Evolutionary conservation across 2,113 vertebrate species (phyloP).

Genomic region (Seriola dumerili): DNA sequence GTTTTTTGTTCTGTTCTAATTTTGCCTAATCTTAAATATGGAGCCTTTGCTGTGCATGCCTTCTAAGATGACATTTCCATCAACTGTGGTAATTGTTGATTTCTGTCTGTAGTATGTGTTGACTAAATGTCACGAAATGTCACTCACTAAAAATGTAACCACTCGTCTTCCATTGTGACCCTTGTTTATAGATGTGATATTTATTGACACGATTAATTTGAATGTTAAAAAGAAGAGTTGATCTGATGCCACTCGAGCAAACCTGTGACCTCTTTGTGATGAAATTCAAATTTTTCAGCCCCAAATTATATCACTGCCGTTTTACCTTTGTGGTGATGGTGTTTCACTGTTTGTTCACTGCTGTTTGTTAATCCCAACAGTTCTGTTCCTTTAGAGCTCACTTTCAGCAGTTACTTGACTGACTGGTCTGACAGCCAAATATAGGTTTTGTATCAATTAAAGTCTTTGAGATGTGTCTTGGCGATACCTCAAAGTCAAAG

Average conservation of each 20-base stretch:
- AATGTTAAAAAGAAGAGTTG: slow-evolving; percentile 10
- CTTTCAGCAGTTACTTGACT: background rate
- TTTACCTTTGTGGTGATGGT: slow-evolving; percentile 16
- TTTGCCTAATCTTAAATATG: slow-evolving; percentile 36
- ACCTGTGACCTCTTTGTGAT: slow-evolving; percentile 38
- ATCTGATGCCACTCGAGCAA: slow-evolving; percentile 44
- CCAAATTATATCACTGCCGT: slow-evolving; percentile 26
- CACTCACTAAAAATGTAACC: slow-evolving; percentile 55
- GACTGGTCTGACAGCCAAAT: background rate
- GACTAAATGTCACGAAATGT: slow-evolving; percentile 55
- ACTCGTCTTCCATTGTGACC: slow-evolving; percentile 46
- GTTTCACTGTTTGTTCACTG: background rate
- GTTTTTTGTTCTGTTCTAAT: background rate
- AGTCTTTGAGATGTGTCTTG: background rate
- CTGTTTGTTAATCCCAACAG: background rate
- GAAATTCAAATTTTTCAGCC: slow-evolving; percentile 9
- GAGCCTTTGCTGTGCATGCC: slow-evolving; percentile 66
- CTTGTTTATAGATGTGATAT: slow-evolving; percentile 38
- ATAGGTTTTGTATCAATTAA: background rate
- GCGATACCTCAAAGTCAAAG: background rate
- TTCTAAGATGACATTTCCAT: slow-evolving; percentile 46
- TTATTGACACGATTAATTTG: slow-evolving; percentile 19
- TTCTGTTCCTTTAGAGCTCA: background rate
- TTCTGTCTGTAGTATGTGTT: slow-evolving; percentile 56
- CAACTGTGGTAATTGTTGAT: slow-evolving; percentile 54